phyloP scores from a whole-genome alignment of 1,140 invertebrate species.

The Tetragonula clypearis region DNA sequence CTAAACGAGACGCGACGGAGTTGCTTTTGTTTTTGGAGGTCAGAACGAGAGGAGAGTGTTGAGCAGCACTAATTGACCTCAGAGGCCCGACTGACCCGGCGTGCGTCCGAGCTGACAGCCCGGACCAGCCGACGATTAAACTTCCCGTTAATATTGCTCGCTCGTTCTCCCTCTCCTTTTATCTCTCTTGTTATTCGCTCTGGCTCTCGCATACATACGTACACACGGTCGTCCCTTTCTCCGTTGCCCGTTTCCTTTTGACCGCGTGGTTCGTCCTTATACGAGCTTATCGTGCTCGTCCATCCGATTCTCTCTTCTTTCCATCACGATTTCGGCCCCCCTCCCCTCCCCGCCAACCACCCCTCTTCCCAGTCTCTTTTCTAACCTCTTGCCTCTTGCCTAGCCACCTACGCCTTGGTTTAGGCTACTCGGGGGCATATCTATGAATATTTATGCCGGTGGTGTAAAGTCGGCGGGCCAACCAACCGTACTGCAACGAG shows the following conservation, averaged over 20 bases:
- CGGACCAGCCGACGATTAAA: constrained; percentile 79
- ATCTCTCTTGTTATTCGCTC: constrained; percentile 51
- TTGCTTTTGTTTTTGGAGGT: constrained; percentile 67
- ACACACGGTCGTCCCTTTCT: background rate
- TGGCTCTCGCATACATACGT: constrained; percentile 24
- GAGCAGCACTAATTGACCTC: constrained; percentile 81
- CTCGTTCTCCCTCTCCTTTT: constrained; percentile 56
- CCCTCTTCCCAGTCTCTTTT: background rate
- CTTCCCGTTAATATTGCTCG: constrained; percentile 80
- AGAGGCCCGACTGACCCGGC: constrained; percentile 78
- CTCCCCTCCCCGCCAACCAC: too few species aligned
- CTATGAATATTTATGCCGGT: constrained; percentile 75
- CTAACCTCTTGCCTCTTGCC: constrained; percentile 28
- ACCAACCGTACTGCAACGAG: constrained; percentile 19
- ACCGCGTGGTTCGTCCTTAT: constrained; percentile 27
- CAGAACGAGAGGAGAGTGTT: constrained; percentile 75
- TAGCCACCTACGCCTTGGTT: constrained; percentile 64
- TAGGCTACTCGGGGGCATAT: background rate
- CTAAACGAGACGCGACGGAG: constrained; percentile 57
- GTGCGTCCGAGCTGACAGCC: constrained; percentile 78
- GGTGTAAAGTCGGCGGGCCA: constrained; percentile 62
- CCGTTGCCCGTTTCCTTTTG: background rate
- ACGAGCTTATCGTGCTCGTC: constrained; percentile 45
- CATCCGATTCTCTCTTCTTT: constrained; percentile 30
- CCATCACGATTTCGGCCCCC: background rate